These are phyloP conservation scores for Caenorhabditis angaria DNA, from an alignment of 2,888 invertebrate species.

Conservation along the genomic window DNA sequence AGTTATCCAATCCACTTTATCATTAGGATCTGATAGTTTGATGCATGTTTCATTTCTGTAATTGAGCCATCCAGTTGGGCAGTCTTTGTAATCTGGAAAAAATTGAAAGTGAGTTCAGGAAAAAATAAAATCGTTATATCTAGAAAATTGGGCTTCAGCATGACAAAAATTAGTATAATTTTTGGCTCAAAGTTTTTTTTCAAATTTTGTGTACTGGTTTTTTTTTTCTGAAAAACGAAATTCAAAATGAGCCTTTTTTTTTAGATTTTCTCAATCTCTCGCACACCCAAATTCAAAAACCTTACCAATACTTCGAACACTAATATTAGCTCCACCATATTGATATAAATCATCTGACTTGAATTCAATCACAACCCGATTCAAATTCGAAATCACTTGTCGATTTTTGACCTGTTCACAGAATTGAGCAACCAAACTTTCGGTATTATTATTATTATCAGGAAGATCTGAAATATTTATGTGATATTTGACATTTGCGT, in stretches of 20 bases:
- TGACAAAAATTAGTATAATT: too few relatives aligned
- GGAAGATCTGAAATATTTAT: neutral
- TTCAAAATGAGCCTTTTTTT: too few relatives aligned
- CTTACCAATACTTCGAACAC: constrained; percentile 30
- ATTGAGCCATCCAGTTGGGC: constrained; percentile 31
- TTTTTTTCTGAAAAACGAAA: constrained; percentile 14
- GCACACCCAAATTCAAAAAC: too few relatives aligned
- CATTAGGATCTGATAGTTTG: constrained; percentile 7
- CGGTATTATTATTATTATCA: neutral
- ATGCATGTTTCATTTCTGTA: constrained; percentile 14
- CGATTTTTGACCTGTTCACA: constrained; percentile 16
- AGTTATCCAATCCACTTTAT: constrained; percentile 21
- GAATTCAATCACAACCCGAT: constrained; percentile 21
- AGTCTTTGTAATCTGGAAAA: neutral
- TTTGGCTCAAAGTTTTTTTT: too few relatives aligned
- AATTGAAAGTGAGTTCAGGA: neutral
- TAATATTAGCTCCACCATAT: constrained; percentile 29
- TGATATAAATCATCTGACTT: constrained; percentile 30
- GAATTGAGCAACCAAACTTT: neutral
- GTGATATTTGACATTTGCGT: neutral
- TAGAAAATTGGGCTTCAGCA: too few relatives aligned
- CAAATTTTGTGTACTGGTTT: too few relatives aligned
- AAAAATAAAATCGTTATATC: too few relatives aligned
- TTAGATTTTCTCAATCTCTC: too few relatives aligned
- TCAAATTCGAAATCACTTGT: constrained; percentile 24